These are phyloP conservation scores for Poeciliopsis occidentalis DNA, from an alignment of 2,113 vertebrate species.

Conservation along the genomic window DNA sequence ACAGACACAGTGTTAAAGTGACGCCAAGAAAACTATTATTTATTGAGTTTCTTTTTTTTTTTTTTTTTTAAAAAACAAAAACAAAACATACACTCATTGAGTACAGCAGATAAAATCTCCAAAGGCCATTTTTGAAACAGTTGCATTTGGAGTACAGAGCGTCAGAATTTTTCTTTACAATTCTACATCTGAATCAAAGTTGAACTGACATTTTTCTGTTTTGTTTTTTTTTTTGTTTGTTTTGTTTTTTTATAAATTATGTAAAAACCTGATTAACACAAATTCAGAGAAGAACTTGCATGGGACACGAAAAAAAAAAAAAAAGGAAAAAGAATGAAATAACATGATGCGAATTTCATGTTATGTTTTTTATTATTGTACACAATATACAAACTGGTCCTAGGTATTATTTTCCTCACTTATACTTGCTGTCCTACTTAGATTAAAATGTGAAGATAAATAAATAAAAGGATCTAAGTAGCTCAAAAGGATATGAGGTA, in stretches of 20 bases:
- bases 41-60: conserved; percentile 82
- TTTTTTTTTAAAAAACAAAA: conserved; percentile 63
- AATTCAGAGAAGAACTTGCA: conserved; percentile 68
- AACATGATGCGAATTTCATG: conserved; percentile 78
- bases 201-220: conserved; percentile 69
- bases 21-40: conserved; percentile 99
- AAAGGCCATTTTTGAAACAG: conserved; percentile 92
- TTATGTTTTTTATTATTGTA: conserved; percentile 87
- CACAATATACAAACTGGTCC: conserved; percentile 96
- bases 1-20: conserved; percentile 63
- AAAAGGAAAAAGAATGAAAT: conserved; percentile 61
- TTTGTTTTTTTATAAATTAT: conserved; percentile 82
- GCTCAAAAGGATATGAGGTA: conserved; percentile 87
- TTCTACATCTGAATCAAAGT: conserved; percentile 69
- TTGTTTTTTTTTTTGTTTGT: conserved; percentile 75
- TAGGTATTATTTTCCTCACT: conserved; percentile 84
- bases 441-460: conserved; percentile 90
- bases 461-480: conserved; percentile 85
- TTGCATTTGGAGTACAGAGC: conserved; percentile 89
- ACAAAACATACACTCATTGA: conserved; percentile 97
- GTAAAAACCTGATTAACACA: conserved; percentile 88
- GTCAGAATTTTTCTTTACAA: conserved; percentile 82
- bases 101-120: conserved; percentile 98
- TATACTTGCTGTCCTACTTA: conserved; percentile 81
- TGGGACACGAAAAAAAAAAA: conserved; percentile 63